A percentile compares a stretch with the other conserved stretches of the same genome.
Conservation (phyloP, 2,888 invertebrate species). For the Nomada flava region DNA sequence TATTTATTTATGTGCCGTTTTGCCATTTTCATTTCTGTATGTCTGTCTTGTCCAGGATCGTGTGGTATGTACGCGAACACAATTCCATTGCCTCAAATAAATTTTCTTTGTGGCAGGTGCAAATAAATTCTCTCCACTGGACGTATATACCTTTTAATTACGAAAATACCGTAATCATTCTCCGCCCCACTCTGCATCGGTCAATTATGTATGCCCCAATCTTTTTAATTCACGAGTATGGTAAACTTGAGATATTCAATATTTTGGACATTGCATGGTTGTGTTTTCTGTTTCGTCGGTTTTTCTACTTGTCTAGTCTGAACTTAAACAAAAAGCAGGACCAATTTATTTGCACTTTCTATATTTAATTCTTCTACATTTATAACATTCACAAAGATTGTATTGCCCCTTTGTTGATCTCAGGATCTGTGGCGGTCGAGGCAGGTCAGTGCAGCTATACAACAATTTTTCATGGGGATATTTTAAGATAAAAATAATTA, state of each 20-base stretch:
- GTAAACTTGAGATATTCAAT: background rate
- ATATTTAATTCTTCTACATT: background rate
- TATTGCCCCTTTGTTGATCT: background rate
- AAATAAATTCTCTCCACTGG: background rate
- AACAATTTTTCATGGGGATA: background rate
- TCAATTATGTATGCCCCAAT: no score
- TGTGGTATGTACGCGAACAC: constrained; percentile 55
- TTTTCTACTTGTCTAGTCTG: no score
- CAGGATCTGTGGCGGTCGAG: constrained; percentile 36
- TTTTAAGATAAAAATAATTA: background rate
- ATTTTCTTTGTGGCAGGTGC: background rate
- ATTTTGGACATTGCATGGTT: background rate
- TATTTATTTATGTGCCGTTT: background rate
- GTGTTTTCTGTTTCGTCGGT: no score
- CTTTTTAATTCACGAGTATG: no score
- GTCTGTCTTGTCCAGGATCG: constrained; percentile 56
- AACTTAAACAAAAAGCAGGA: no score
- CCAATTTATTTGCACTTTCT: background rate
- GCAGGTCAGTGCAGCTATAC: constrained; percentile 25
- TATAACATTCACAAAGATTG: constrained; percentile 2
- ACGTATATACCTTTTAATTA: no score
- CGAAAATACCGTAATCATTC: no score
- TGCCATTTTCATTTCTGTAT: constrained; percentile 4
- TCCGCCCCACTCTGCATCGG: no score
- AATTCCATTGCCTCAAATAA: background rate